phyloP scores from a whole-genome alignment of 2,888 invertebrate species.

The Andrena fulva region DNA sequence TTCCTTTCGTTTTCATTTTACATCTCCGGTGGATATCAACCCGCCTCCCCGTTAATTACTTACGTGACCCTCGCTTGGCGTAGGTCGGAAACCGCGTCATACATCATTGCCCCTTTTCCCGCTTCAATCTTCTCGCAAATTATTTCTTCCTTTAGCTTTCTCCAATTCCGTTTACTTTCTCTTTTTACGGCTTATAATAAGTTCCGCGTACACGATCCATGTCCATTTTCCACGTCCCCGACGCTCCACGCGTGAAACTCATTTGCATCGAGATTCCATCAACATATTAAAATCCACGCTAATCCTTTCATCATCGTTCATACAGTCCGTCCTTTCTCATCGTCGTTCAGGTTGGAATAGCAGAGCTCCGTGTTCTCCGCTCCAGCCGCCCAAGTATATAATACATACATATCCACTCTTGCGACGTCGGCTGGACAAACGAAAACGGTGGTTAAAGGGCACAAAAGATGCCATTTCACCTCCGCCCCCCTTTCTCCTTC shows the following conservation, averaged over 20 bases:
- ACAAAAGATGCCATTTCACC: too few relatives aligned
- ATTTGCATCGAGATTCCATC: too few relatives aligned
- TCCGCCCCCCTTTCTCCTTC: neutral
- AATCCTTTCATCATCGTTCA: too few relatives aligned
- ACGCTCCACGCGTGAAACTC: neutral
- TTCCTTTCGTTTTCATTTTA: slow-evolving; percentile 48
- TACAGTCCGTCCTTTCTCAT: too few relatives aligned
- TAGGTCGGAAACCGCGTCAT: slow-evolving; percentile 44
- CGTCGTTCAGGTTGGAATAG: too few relatives aligned
- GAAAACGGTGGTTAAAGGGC: too few relatives aligned
- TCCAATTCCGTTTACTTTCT: slow-evolving; percentile 48
- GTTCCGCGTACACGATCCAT: slow-evolving; percentile 11
- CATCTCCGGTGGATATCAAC: slow-evolving; percentile 37
- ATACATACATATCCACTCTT: too few relatives aligned
- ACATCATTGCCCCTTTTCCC: slow-evolving; percentile 7
- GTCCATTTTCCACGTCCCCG: neutral
- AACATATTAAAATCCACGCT: too few relatives aligned
- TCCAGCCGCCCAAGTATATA: too few relatives aligned
- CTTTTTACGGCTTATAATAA: slow-evolving; percentile 31
- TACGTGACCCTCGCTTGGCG: slow-evolving; percentile 21
- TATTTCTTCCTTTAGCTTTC: slow-evolving; percentile 48
- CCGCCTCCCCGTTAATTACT: slow-evolving; percentile 43
- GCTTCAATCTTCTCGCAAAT: slow-evolving; percentile 8
- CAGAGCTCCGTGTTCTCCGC: too few relatives aligned
- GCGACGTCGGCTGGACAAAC: too few relatives aligned